A percentile compares a stretch with the other conserved stretches of the same genome.
phyloP scores from a whole-genome alignment of 2,888 invertebrate species.

The Coenonympha arcania region DNA sequence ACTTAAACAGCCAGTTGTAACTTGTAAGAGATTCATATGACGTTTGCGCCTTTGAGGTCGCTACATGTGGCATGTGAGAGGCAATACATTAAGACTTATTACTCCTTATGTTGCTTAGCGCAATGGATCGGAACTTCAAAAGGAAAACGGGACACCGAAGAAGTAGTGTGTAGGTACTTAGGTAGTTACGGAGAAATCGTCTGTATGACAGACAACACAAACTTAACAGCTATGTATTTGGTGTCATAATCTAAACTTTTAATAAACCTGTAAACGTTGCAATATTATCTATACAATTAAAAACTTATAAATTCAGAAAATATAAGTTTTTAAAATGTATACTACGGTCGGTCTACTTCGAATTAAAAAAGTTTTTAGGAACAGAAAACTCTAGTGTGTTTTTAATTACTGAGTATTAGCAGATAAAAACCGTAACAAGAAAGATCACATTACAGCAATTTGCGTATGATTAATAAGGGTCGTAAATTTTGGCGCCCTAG shows the following conservation, averaged over 20 bases:
- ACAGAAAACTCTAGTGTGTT: not conserved
- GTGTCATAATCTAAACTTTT: too few relatives aligned
- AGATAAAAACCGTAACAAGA: constrained; percentile 20
- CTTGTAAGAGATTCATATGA: constrained; percentile 19
- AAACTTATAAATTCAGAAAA: too few relatives aligned
- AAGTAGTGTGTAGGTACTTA: constrained; percentile 5
- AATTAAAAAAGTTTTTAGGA: not conserved
- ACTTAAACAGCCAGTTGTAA: constrained; percentile 5
- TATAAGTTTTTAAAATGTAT: too few relatives aligned
- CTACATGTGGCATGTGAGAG: constrained; percentile 19
- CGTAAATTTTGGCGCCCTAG: constrained; percentile 51
- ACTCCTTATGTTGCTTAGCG: constrained; percentile 12
- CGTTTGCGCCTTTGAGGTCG: constrained; percentile 20
- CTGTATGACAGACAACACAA: too few relatives aligned
- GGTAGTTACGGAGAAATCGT: too few relatives aligned
- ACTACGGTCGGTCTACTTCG: not conserved
- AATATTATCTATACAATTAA: too few relatives aligned
- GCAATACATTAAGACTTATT: constrained; percentile 19
- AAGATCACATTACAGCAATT: constrained; percentile 29
- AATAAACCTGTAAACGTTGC: too few relatives aligned
- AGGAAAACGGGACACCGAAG: constrained; percentile 13
- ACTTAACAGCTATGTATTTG: too few relatives aligned
- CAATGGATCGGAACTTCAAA: constrained; percentile 24
- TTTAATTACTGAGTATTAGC: not conserved
- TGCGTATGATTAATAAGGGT: constrained; percentile 52